Evolutionary conservation across 2,888 invertebrate species (phyloP).

Genomic region (Neoscelio sp.): DNA sequence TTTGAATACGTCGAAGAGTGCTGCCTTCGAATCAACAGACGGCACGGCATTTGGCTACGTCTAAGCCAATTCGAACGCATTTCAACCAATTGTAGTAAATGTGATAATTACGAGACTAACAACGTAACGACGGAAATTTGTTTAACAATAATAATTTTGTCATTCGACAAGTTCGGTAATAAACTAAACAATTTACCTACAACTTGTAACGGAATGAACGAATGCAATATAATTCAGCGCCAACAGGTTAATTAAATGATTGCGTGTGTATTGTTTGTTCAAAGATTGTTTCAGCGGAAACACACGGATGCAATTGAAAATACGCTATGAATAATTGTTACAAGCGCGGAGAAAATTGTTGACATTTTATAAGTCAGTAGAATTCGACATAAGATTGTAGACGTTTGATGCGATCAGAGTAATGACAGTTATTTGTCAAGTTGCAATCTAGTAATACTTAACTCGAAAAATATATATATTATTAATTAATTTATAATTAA

Average conservation of each 20-base stretch:
- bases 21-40: slow-evolving; percentile 2
- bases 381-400: background rate
- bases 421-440: too few species aligned
- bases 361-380: background rate
- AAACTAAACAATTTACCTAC: slow-evolving; percentile 29
- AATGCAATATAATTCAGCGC: background rate
- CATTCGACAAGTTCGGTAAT: slow-evolving; percentile 17
- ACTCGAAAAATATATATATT: too few species aligned
- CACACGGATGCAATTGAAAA: slow-evolving; percentile 6
- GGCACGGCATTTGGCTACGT: slow-evolving; percentile 18
- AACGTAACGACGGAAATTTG: slow-evolving; percentile 32
- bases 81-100: slow-evolving; percentile 27
- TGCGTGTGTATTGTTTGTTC: slow-evolving; percentile 20
- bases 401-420: slow-evolving; percentile 1
- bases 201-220: slow-evolving; percentile 34
- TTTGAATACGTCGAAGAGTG: slow-evolving; percentile 39
- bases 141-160: slow-evolving; percentile 45
- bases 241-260: slow-evolving; percentile 45
- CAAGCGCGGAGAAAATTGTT: too few species aligned
- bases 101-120: slow-evolving; percentile 29
- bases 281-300: slow-evolving; percentile 11
- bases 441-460: too few species aligned
- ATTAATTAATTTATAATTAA: too few species aligned
- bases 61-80: slow-evolving; percentile 42
- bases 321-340: too few species aligned